Base-by-base conservation (phyloP, 2,797 vertebrate genomes). In the Gadopsis marmoratus region DNA sequence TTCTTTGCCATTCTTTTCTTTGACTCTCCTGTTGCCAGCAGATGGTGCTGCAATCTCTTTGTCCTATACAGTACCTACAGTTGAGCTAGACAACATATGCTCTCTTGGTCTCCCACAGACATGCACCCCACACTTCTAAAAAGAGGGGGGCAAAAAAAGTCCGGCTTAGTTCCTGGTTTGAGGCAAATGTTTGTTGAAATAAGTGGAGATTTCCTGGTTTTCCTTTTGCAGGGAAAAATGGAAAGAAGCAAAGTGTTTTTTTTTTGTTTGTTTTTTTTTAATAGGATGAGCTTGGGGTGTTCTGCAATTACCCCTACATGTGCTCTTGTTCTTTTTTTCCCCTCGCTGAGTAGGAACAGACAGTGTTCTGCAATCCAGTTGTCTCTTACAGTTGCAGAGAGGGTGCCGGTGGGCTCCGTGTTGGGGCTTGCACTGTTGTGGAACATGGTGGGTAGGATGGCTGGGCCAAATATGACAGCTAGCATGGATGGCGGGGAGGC, bases 131-230 rank as follows among this genome's bases (percentile, higher is more conserved):
- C 83, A 75, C 73, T 81, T 69, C 75, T 1, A 74, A 78, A 77
- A 79, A 26, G 9, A 39, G 54, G 37, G 9, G 10, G 54, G 37
- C 59, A 82, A 71, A 88, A 75, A 92, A 93, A 87, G 86, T 95
- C 93, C 81, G 35, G 81, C 82, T 89, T 93, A 82, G 84, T 95
- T 96, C 92, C 93, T 95, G 94, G 94, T 92, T 94, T 93, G 91
- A 95, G 93, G 94, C 95, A 95, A 96, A 96, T 96, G 96, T 97
- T 97, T 96, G 95, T 95, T 95, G 95, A 96, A 96, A 97, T 97
- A 97, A 97, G 95, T 95, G 95, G 95, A 96, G 95, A 97, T 97
- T 97, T 97, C 96, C 96, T 97, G 88, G 90, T 93, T 95, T 95
- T 95, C 94, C 95, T 93, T 88, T 83, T 79, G 75, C 21, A 73